These are phyloP conservation scores for Percopsis omiscomaycus DNA, from an alignment of 2,797 vertebrate species.

Conservation along the genomic window DNA sequence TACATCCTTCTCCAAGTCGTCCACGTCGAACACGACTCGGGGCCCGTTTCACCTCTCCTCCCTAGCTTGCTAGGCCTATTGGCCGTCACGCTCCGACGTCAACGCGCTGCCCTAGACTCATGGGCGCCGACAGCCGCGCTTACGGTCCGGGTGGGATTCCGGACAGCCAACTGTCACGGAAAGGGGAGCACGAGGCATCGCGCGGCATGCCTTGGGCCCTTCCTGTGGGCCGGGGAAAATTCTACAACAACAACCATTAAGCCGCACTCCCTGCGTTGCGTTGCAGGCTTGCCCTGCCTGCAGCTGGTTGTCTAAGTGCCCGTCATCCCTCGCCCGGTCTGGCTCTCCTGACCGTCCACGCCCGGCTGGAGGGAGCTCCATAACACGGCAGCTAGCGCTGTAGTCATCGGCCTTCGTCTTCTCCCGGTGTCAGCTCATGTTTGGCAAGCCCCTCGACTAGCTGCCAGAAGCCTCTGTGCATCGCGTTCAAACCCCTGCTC, in stretches of 20 bases:
- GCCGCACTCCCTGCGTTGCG: neutral
- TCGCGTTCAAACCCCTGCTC: conserved; percentile 23
- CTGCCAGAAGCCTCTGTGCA: conserved; percentile 1
- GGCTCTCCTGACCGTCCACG: no score
- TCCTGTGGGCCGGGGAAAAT: conserved; percentile 11
- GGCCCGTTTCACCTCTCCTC: no score
- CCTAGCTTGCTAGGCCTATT: no score
- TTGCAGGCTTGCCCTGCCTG: conserved; percentile 11
- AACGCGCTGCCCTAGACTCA: no score
- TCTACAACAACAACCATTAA: conserved; percentile 8
- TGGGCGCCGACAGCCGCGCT: neutral
- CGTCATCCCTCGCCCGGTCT: no score
- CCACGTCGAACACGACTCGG: no score
- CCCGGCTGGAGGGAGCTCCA: no score
- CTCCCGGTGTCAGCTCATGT: neutral
- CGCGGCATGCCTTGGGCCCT: neutral
- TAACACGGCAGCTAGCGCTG: no score
- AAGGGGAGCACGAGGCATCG: neutral
- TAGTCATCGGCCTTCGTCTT: no score
- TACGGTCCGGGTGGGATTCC: conserved; percentile 20
- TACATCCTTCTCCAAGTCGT: no score
- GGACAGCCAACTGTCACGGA: conserved; percentile 39
- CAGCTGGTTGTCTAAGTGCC: no score
- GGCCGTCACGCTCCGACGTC: no score
- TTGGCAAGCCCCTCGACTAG: neutral